Evolutionary conservation across 2,797 vertebrate species (phyloP), one percentile per base, ranked within the genome.

Genomic region (Dromococcyx pavoninus): DNA sequence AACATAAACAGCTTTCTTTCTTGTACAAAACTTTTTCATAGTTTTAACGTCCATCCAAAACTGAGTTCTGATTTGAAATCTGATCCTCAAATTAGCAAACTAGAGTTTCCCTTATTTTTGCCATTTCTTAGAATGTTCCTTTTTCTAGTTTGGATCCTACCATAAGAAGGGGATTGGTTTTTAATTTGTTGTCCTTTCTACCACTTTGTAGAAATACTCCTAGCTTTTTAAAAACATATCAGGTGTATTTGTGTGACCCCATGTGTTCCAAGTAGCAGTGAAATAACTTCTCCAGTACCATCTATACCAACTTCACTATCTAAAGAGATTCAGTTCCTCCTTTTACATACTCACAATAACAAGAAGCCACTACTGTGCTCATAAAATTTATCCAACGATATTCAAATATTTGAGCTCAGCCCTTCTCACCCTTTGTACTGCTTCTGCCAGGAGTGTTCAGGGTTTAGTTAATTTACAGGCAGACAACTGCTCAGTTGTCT

Each of bases 131-230:
- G 28, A 81, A 58, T 7, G 37, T 33, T 81, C 22, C 14, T 75
- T 30, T 51, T 27, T 30, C 22, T 54, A 23, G 23, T 3, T 65
- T 23, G 28, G 22, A 73, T 66, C 9, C 27, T 41, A 11, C 13
- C 62, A 16, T 17, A 53, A 71, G 50, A 27, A 33, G 3, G 17
- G 16, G 0, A 0, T 7, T 50, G 0, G 0, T 8, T 64, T 78
- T 65, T 41, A 58, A 44, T 54, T 73, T 79, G 17, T 35, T 78
- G 16, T 54, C 21, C 10, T 87, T 62, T 53, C 61, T 83, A 27
- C 14, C 37, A n/a, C n/a, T 73, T 76, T 33, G 30, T 51, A 89
- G 35, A 58, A 91, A 54, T 51, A 51, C 5, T 62, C 10, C 28
- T n/a, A n/a, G 7, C n/a, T 77, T 79, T 71, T 82, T 41, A 10